These are phyloP conservation scores for Embiotoca jacksoni DNA, from an alignment of 2,113 vertebrate genomes.

Conservation along the genomic window DNA sequence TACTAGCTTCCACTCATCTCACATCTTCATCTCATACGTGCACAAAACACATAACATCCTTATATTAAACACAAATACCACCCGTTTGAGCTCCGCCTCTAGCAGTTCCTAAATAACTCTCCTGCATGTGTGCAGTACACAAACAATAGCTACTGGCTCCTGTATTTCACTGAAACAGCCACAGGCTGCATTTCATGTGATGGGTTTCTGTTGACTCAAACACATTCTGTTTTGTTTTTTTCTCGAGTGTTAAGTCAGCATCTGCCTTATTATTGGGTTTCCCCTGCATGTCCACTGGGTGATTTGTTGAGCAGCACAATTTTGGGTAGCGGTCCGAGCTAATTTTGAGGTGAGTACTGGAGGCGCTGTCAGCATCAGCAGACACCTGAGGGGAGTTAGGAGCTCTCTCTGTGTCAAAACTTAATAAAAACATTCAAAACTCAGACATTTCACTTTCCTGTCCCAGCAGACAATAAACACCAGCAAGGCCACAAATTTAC, in stretches of 20 bases:
- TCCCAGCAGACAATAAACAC: neutral
- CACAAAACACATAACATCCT: neutral
- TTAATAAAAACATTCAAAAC: neutral
- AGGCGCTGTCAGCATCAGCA: slow-evolving; percentile 44
- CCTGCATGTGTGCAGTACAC: neutral
- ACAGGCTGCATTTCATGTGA: slow-evolving; percentile 8
- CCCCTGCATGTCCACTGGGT: slow-evolving; percentile 31
- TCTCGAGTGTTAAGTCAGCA: slow-evolving; percentile 37
- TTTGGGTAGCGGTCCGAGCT: slow-evolving; percentile 51
- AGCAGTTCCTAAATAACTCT: slow-evolving; percentile 2
- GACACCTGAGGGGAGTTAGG: slow-evolving; percentile 19
- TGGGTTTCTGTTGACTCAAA: slow-evolving; percentile 26
- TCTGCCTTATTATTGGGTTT: slow-evolving; percentile 55
- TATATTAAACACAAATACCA: slow-evolving; percentile 1
- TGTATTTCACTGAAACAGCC: slow-evolving; percentile 15
- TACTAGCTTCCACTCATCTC: neutral
- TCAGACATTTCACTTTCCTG: neutral
- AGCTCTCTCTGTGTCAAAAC: neutral
- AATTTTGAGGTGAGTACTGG: slow-evolving; percentile 30
- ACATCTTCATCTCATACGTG: neutral
- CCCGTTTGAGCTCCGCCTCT: neutral
- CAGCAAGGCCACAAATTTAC: neutral
- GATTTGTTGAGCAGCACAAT: slow-evolving; percentile 50
- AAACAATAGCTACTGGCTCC: neutral
- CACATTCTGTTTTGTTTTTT: slow-evolving; percentile 17